A percentile compares a stretch with the other conserved stretches of the same genome.
phyloP scores from a whole-genome alignment of 2,113 vertebrate genomes.

The Lanius collurio region DNA sequence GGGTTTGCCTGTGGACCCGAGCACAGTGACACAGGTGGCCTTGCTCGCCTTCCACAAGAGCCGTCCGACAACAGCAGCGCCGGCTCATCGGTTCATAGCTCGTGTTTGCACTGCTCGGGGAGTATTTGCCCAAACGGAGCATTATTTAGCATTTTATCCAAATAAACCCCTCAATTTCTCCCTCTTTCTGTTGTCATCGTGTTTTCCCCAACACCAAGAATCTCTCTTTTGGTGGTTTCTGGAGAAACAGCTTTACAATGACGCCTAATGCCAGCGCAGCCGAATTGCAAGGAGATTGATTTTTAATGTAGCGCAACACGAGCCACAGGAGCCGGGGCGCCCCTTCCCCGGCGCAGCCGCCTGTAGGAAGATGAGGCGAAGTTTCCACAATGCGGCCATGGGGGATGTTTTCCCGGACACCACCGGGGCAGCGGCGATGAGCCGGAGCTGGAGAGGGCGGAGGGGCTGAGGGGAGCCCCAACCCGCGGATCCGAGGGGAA shows the following conservation, averaged over 20 bases:
- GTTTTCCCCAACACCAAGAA: neutral
- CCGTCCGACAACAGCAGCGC: neutral
- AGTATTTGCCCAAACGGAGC: neutral
- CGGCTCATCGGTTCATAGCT: neutral
- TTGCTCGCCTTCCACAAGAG: neutral
- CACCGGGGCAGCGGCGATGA: neutral
- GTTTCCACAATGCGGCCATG: constrained; percentile 6
- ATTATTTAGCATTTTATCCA: neutral
- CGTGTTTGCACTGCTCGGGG: neutral
- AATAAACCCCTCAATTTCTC: constrained; percentile 44
- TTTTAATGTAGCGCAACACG: constrained; percentile 29
- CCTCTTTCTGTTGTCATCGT: neutral
- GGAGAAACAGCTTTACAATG: constrained; percentile 75
- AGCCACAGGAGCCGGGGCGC: constrained; percentile 24
- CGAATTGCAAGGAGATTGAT: constrained; percentile 73
- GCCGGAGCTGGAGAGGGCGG: neutral
- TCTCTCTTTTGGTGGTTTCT: neutral
- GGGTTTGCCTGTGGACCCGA: constrained; percentile 65
- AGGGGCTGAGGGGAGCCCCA: neutral
- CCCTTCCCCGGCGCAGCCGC: neutral
- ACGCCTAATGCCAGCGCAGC: constrained; percentile 79
- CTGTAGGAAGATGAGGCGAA: constrained; percentile 27
- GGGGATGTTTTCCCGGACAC: neutral
- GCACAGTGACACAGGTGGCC: neutral
- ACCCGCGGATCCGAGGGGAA: neutral